Evolutionary conservation across 23 tunicate genomes (phyloP), one percentile per base, ranked within the genome.

Genomic region (Phallusia fumigata): DNA sequence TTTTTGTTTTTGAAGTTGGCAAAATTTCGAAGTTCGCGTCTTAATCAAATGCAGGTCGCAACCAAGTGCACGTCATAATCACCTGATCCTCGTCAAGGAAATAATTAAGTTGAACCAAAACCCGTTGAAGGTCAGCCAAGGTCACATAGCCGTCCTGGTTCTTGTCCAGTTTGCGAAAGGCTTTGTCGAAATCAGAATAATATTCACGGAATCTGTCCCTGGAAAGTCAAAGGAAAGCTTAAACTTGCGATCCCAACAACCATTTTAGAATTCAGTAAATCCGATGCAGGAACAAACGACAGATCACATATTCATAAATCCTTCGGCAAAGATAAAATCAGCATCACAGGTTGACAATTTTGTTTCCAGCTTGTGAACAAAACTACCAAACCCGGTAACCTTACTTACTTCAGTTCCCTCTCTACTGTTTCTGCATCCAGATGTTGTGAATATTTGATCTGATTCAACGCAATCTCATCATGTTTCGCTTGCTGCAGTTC

Each of bases 121-220:
- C 84, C n/a, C 98, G 45, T 51, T 79, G 94, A 28, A 94, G 80
- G 65, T 94, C 98, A 26, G 86, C 76, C 32, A 94, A 16, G 36
- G 98, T 94, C 34, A 94, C 77, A 85, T 89, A 94, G 16, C 98
- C 98, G 53, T 94, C 98, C 34, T 84, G 86, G 64, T 94, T 89
- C 65, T 74, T 86, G 32, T 94, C 98, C 83, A 94, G 32, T 32
- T 75, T 82, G 19, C 87, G 75, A 75, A 94, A 94, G 31, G 94
- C 98, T 79, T 94, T 80, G 76, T 94, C 98, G 47, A 94, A 94
- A 83, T 83, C 81, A 11, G 98, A 82, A 35, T 94, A 94, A 76
- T 94, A 83, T 82, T 94, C 94, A 0, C 98, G 85, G 83, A 94
- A 89, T 47, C 98, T 84, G 74, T 94, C 98, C 51, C 98, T 93